A percentile compares a stretch with the other conserved stretches of the same genome.
Conservation (phyloP, 1,140 invertebrate genomes). For the Caenorhabditis latens region DNA sequence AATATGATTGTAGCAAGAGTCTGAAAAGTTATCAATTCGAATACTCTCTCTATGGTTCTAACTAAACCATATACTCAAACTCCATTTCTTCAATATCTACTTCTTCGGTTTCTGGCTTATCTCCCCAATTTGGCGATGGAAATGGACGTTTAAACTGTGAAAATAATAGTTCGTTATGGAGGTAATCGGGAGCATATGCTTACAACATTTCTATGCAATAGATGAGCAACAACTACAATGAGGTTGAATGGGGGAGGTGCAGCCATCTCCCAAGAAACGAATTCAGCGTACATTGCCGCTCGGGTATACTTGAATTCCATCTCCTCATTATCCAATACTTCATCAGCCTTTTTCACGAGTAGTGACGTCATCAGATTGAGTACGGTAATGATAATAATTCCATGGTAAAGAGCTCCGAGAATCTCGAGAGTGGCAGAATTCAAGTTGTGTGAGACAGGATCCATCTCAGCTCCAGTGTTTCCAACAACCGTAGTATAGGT, state of each 20-base stretch:
- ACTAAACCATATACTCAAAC: neutral
- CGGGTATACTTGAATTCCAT: slow-evolving; percentile 62
- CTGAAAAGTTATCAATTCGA: neutral
- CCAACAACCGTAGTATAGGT: slow-evolving; percentile 64
- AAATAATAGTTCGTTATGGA: neutral
- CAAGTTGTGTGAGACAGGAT: neutral
- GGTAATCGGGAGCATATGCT: neutral
- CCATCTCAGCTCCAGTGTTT: slow-evolving; percentile 57
- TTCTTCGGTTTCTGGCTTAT: neutral
- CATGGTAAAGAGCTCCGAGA: slow-evolving; percentile 53
- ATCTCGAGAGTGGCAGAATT: slow-evolving; percentile 38
- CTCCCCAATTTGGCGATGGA: neutral
- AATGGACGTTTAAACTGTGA: neutral
- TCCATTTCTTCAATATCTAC: neutral
- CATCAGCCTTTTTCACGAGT: slow-evolving; percentile 60
- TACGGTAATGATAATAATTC: slow-evolving; percentile 52
- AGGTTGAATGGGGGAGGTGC: slow-evolving; percentile 57
- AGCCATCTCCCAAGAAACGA: slow-evolving; percentile 31
- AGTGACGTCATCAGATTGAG: slow-evolving; percentile 63
- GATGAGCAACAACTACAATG: neutral
- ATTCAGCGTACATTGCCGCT: slow-evolving; percentile 58
- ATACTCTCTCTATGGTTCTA: neutral
- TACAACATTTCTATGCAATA: neutral
- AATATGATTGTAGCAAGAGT: neutral
- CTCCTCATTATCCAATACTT: slow-evolving; percentile 63